Conservation (phyloP, 1,140 invertebrate genomes). For the Zaprionus camerounensis region DNA sequence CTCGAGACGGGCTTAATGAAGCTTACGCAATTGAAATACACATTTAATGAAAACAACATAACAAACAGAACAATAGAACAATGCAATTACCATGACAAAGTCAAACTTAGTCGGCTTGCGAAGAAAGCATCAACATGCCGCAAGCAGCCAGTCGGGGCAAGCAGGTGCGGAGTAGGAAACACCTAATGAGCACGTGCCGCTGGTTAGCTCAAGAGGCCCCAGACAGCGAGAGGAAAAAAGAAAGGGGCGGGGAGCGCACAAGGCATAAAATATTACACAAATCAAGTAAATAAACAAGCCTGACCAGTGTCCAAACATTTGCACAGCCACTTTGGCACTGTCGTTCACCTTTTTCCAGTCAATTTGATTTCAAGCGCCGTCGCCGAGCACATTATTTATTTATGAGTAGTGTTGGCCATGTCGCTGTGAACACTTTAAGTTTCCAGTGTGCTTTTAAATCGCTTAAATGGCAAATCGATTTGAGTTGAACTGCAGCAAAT, state of each 20-base stretch:
- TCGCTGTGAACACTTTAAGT: constrained; percentile 10
- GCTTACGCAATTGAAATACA: not conserved
- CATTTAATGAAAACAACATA: constrained; percentile 8
- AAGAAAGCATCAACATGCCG: constrained; percentile 9
- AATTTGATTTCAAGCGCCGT: constrained; percentile 59
- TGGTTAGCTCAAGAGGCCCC: constrained; percentile 32
- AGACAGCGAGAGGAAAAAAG: not conserved
- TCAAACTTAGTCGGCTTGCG: constrained; percentile 18
- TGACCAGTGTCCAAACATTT: constrained; percentile 63
- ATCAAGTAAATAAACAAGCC: constrained; percentile 48
- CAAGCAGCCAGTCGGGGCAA: not conserved
- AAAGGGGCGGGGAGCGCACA: no score
- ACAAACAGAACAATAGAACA: constrained; percentile 19
- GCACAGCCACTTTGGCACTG: constrained; percentile 42
- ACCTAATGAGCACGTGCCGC: constrained; percentile 45
- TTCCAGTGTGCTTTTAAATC: constrained; percentile 10
- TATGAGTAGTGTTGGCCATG: constrained; percentile 39
- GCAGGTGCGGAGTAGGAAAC: not conserved
- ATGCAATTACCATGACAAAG: constrained; percentile 21
- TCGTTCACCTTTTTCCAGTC: constrained; percentile 62
- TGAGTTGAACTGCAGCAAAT: no score
- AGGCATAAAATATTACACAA: constrained; percentile 52
- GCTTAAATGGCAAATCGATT: not conserved
- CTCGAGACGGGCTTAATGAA: not conserved
- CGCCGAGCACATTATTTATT: constrained; percentile 62